Conservation (phyloP, 53 echinoderm and acorn worm genomes). For the Temnopleurus reevesii region DNA sequence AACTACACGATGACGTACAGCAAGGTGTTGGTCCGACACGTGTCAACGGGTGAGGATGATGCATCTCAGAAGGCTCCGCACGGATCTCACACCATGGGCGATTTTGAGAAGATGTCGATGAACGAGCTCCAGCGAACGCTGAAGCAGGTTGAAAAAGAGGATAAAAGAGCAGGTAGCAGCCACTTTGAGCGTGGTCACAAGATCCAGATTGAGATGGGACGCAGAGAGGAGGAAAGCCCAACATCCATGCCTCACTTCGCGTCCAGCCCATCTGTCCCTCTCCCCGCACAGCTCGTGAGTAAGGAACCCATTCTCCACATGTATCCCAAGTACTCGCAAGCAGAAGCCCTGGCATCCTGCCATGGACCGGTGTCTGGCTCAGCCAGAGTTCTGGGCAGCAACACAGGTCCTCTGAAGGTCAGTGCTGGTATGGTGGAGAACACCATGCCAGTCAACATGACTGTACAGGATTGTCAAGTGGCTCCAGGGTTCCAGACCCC, state of each 20-base stretch:
- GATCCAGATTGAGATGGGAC: slow-evolving; percentile 80
- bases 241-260: background rate
- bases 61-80: slow-evolving; percentile 54
- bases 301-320: slow-evolving; percentile 50
- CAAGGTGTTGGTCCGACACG: slow-evolving; percentile 87
- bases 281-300: slow-evolving; percentile 40
- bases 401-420: slow-evolving; percentile 73
- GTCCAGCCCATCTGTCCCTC: background rate
- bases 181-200: slow-evolving; percentile 80
- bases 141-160: slow-evolving; percentile 73
- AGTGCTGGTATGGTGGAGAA: slow-evolving; percentile 67
- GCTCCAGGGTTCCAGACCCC: slow-evolving; percentile 83
- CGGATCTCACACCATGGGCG: slow-evolving; percentile 73
- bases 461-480: slow-evolving; percentile 80
- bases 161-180: slow-evolving; percentile 76
- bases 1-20: slow-evolving; percentile 88
- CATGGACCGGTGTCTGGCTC: slow-evolving; percentile 66
- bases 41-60: slow-evolving; percentile 70
- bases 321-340: slow-evolving; percentile 56
- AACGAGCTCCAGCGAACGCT: slow-evolving; percentile 74
- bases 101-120: slow-evolving; percentile 81
- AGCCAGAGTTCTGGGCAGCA: slow-evolving; percentile 68
- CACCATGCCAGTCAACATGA: slow-evolving; percentile 79
- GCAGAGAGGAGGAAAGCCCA: slow-evolving; percentile 54
- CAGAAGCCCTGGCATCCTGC: background rate